These are phyloP conservation scores for Stenodera caucasica DNA, from an alignment of 2,888 invertebrate species.

Conservation along the genomic window DNA sequence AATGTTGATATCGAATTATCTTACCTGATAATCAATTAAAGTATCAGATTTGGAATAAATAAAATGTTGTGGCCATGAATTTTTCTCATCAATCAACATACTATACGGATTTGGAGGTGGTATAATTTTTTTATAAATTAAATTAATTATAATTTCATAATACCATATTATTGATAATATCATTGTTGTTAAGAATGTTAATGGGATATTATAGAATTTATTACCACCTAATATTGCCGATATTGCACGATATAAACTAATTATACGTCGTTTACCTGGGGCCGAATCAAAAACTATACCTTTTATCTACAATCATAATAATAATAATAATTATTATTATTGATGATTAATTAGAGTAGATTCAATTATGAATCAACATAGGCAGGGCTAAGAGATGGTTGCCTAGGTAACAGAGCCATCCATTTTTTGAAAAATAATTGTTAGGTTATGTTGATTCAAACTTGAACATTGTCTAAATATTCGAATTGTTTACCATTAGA, in stretches of 20 bases:
- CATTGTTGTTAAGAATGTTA: slow-evolving; percentile 60
- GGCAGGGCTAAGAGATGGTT: background rate
- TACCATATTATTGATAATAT: slow-evolving; percentile 65
- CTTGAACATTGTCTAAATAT: background rate
- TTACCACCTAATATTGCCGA: slow-evolving; percentile 65
- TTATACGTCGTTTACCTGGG: slow-evolving; percentile 65
- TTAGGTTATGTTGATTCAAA: background rate
- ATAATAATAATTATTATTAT: too few relatives aligned
- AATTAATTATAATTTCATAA: slow-evolving; percentile 58
- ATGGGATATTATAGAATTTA: slow-evolving; percentile 60
- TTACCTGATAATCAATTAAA: slow-evolving; percentile 64
- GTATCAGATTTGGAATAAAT: slow-evolving; percentile 73
- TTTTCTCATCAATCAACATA: slow-evolving; percentile 61
- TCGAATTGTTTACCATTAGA: slow-evolving; percentile 53
- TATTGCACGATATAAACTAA: slow-evolving; percentile 63
- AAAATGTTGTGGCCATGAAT: slow-evolving; percentile 70
- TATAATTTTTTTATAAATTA: slow-evolving; percentile 42
- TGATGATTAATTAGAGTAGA: slow-evolving; percentile 22
- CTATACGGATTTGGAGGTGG: slow-evolving; percentile 63
- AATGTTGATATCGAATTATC: too few relatives aligned
- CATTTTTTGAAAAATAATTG: background rate
- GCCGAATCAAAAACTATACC: slow-evolving; percentile 75
- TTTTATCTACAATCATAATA: slow-evolving; percentile 59
- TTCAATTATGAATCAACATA: background rate
- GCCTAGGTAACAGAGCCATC: background rate